Conservation (phyloP, 2,797 vertebrate species). For the Corythornis leucogaster region DNA sequence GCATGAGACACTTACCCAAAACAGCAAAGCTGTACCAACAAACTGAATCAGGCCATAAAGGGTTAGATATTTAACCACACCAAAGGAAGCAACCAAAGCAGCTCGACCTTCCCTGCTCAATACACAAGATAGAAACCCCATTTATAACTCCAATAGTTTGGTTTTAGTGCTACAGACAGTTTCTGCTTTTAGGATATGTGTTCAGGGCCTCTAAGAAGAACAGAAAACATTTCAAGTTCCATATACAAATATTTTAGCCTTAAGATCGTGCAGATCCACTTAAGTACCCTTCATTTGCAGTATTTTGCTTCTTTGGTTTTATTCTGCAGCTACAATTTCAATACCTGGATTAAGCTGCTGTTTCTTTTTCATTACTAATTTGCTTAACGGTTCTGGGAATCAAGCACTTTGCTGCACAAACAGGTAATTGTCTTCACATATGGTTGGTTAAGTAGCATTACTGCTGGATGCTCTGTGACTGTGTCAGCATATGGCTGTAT, state of each 20-base stretch:
- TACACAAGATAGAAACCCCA: neutral
- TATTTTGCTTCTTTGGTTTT: neutral
- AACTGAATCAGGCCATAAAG: constrained; percentile 68
- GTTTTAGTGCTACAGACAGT: neutral
- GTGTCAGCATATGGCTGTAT: neutral
- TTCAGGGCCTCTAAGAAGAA: neutral
- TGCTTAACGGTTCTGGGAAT: neutral
- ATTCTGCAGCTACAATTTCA: neutral
- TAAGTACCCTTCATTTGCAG: neutral
- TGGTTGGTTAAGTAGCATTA: neutral
- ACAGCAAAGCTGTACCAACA: constrained; percentile 59
- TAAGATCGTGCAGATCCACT: neutral
- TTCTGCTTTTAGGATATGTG: neutral
- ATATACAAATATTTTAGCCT: neutral
- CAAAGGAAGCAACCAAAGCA: constrained; percentile 74
- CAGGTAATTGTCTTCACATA: neutral
- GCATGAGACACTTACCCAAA: constrained; percentile 67
- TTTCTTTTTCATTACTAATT: neutral
- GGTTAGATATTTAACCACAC: constrained; percentile 76
- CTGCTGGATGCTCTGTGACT: neutral
- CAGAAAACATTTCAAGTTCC: neutral
- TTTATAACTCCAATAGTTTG: neutral
- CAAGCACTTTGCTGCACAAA: neutral
- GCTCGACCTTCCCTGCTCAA: constrained; percentile 74
- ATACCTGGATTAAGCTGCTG: neutral